Conservation (phyloP, 2,888 invertebrate species). For the Salpingus planirostris region DNA sequence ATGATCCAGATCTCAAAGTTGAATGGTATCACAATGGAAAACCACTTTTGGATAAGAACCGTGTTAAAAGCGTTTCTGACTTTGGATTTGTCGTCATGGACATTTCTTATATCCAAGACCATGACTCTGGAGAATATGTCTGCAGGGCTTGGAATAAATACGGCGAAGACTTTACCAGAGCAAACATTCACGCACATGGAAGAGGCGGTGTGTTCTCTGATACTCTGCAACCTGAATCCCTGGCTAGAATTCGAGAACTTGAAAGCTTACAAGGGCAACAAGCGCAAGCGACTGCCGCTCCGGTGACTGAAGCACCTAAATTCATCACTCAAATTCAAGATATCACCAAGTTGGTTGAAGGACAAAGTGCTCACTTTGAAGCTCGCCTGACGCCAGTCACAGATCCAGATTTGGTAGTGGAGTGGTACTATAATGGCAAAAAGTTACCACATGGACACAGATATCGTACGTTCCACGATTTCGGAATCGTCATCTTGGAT, state of each 20-base stretch:
- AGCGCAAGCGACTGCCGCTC: constrained; percentile 52
- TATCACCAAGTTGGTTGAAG: constrained; percentile 81
- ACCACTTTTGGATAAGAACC: constrained; percentile 77
- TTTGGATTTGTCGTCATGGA: constrained; percentile 93
- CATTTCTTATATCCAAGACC: constrained; percentile 86
- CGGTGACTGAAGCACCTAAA: constrained; percentile 75
- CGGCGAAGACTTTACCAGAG: constrained; percentile 80
- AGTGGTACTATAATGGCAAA: constrained; percentile 92
- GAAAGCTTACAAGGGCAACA: constrained; percentile 66
- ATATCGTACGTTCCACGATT: constrained; percentile 95
- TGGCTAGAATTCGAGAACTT: constrained; percentile 78
- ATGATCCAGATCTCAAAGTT: constrained; percentile 87
- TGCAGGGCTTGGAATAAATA: constrained; percentile 88
- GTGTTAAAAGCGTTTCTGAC: constrained; percentile 89
- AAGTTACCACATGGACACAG: constrained; percentile 91
- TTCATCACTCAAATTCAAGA: constrained; percentile 83
- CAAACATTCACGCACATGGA: constrained; percentile 75
- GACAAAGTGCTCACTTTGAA: constrained; percentile 90
- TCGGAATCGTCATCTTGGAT: constrained; percentile 92
- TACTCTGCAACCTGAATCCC: constrained; percentile 82
- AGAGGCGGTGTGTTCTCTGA: constrained; percentile 82
- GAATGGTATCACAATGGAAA: constrained; percentile 97
- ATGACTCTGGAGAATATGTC: constrained; percentile 88
- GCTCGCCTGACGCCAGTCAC: constrained; percentile 88
- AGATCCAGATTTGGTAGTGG: constrained; percentile 89